Percentiles rank a stretch among this genome's conserved stretches.
Conservation (phyloP, 2,113 vertebrate genomes). For the Cyprinodon tularosa region DNA sequence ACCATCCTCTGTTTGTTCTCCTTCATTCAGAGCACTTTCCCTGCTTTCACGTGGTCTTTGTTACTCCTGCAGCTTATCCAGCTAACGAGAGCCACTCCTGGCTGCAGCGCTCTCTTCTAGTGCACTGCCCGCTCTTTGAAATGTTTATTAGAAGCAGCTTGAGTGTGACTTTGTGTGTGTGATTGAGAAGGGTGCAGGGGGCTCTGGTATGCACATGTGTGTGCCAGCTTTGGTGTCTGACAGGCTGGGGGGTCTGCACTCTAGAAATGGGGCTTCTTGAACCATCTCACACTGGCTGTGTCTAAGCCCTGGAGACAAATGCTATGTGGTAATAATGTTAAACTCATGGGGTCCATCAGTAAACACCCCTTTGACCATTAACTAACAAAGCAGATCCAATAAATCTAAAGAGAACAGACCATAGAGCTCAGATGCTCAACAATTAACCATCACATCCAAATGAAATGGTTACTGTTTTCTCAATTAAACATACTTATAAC, state of each 20-base stretch:
- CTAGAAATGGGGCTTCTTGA: slow-evolving; percentile 42
- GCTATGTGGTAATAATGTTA: slow-evolving; percentile 69
- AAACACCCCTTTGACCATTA: slow-evolving; percentile 57
- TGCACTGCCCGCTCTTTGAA: slow-evolving; percentile 70
- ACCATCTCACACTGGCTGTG: slow-evolving; percentile 41
- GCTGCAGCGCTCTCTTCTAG: slow-evolving; percentile 39
- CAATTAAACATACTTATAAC: too few species aligned
- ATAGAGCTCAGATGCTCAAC: too few species aligned
- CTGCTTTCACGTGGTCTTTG: slow-evolving; percentile 71
- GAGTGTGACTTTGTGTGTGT: slow-evolving; percentile 34
- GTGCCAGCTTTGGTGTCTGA: slow-evolving; percentile 77
- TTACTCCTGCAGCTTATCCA: slow-evolving; percentile 57
- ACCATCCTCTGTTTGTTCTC: background rate
- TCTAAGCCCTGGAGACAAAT: slow-evolving; percentile 65
- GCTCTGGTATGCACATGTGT: slow-evolving; percentile 82
- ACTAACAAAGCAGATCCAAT: slow-evolving; percentile 51
- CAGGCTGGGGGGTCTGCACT: slow-evolving; percentile 69
- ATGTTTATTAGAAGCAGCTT: slow-evolving; percentile 81
- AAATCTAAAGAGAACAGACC: slow-evolving; percentile 17
- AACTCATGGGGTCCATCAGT: slow-evolving; percentile 67
- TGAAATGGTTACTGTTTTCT: too few species aligned
- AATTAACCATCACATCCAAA: background rate
- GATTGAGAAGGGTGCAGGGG: slow-evolving; percentile 65
- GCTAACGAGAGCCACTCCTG: slow-evolving; percentile 58
- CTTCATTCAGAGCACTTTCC: slow-evolving; percentile 33